Conservation (phyloP, 1,140 invertebrate species). For the Drosophila kikkawai region DNA sequence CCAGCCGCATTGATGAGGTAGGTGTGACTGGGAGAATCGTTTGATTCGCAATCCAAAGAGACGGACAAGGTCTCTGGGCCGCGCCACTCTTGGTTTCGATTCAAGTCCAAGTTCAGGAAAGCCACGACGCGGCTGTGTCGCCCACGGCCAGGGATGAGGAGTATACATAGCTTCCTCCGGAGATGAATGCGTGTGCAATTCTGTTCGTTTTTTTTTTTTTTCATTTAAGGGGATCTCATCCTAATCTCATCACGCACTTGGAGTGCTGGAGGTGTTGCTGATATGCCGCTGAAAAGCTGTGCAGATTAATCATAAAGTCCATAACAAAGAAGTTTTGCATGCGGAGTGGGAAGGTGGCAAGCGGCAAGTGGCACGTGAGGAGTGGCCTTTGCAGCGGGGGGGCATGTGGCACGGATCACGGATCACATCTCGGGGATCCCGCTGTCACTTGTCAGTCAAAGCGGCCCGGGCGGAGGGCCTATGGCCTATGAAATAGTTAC, state of each 20-base stretch:
- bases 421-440: slow-evolving; percentile 22
- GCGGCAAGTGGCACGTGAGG: slow-evolving; percentile 7
- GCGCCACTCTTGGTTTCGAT: slow-evolving; percentile 50
- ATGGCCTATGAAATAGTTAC: slow-evolving; percentile 56
- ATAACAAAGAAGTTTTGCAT: slow-evolving; percentile 67
- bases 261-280: slow-evolving; percentile 59
- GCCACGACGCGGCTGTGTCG: slow-evolving; percentile 16
- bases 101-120: slow-evolving; percentile 51
- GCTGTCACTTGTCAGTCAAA: slow-evolving; percentile 71
- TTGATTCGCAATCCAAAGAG: slow-evolving; percentile 45
- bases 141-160: slow-evolving; percentile 19
- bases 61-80: slow-evolving; percentile 41
- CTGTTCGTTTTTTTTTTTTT: background rate
- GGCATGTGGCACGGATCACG: slow-evolving; percentile 30
- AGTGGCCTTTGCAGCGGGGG: slow-evolving; percentile 33
- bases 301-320: slow-evolving; percentile 70
- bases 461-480: slow-evolving; percentile 34
- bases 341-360: slow-evolving; percentile 19
- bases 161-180: slow-evolving; percentile 7
- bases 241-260: slow-evolving; percentile 45
- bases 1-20: slow-evolving; percentile 8
- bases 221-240: slow-evolving; percentile 38
- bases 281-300: slow-evolving; percentile 64
- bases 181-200: slow-evolving; percentile 18
- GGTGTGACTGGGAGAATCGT: slow-evolving; percentile 28